These are phyloP conservation scores for Drosophila putrida DNA, from an alignment of 2,888 invertebrate species.

Conservation along the genomic window DNA sequence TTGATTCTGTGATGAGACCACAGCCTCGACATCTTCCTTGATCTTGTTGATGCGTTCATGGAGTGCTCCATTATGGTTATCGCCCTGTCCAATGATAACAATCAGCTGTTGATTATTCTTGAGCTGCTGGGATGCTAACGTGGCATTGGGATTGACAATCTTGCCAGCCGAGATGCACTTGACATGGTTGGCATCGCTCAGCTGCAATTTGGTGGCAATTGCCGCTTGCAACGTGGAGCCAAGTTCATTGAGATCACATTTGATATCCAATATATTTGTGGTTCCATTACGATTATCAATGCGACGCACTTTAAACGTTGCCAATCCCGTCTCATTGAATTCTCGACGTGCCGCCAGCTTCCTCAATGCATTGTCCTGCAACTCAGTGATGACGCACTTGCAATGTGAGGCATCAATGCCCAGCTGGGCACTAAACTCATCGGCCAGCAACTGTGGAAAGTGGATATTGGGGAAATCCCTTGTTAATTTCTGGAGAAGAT, in stretches of 20 bases:
- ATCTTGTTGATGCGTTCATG: conserved; percentile 87
- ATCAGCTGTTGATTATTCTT: conserved; percentile 90
- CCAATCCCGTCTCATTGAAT: conserved; percentile 89
- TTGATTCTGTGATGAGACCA: conserved; percentile 85
- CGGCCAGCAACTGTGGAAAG: conserved; percentile 88
- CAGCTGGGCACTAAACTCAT: conserved; percentile 85
- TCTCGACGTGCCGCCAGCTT: conserved; percentile 90
- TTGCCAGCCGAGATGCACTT: conserved; percentile 90
- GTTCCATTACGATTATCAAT: conserved; percentile 86
- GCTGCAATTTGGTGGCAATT: conserved; percentile 86
- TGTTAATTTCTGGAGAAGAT: neutral
- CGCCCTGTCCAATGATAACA: conserved; percentile 86
- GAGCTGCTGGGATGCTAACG: conserved; percentile 87
- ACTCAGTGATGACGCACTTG: conserved; percentile 57
- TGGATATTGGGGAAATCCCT: neutral
- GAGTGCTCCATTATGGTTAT: conserved; percentile 86
- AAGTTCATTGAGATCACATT: conserved; percentile 86
- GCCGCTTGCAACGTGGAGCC: conserved; percentile 87
- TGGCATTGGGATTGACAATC: conserved; percentile 87
- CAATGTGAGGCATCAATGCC: conserved; percentile 82
- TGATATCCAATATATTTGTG: conserved; percentile 87
- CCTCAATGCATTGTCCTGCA: conserved; percentile 87
- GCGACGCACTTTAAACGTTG: conserved; percentile 90
- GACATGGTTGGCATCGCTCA: conserved; percentile 85
- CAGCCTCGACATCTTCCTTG: conserved; percentile 87